A percentile compares a stretch with the other conserved stretches of the same genome.
These are phyloP conservation scores for Aramus guarauna DNA, from an alignment of 2,113 vertebrate species.

Conservation along the genomic window DNA sequence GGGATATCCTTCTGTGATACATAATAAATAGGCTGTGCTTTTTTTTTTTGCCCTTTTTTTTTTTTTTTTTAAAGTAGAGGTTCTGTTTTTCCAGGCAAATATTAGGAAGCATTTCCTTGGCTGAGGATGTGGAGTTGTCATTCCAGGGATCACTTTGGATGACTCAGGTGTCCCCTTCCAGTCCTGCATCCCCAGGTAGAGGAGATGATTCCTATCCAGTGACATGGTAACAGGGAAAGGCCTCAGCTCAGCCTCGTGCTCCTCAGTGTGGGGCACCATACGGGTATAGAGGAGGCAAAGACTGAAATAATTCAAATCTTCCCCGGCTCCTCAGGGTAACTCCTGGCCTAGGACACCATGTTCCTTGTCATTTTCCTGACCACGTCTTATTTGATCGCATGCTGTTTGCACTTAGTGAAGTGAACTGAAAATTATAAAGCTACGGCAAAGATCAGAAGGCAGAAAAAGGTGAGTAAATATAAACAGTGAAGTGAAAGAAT, in stretches of 20 bases:
- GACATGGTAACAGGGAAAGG: background rate
- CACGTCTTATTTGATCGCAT: rapidly evolving
- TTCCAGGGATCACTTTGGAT: background rate
- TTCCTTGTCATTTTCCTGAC: background rate
- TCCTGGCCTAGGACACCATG: background rate
- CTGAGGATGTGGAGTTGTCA: background rate
- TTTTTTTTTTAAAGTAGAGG: background rate
- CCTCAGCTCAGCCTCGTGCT: background rate
- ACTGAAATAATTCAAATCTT: background rate
- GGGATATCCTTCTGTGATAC: background rate
- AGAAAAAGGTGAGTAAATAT: constrained; percentile 15
- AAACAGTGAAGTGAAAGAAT: constrained; percentile 12
- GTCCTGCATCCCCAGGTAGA: too few relatives aligned
- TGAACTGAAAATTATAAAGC: background rate
- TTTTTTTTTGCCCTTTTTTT: background rate
- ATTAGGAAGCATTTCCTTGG: background rate
- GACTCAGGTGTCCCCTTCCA: background rate
- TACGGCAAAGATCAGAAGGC: background rate
- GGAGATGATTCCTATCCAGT: background rate
- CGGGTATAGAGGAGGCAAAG: background rate
- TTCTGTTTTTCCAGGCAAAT: background rate
- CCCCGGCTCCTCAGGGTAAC: background rate
- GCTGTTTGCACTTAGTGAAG: background rate
- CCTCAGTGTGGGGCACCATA: background rate
- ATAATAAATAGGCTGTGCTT: background rate